These are phyloP conservation scores for Calephelis nemesis DNA, from an alignment of 1,140 invertebrate species.

Conservation along the genomic window DNA sequence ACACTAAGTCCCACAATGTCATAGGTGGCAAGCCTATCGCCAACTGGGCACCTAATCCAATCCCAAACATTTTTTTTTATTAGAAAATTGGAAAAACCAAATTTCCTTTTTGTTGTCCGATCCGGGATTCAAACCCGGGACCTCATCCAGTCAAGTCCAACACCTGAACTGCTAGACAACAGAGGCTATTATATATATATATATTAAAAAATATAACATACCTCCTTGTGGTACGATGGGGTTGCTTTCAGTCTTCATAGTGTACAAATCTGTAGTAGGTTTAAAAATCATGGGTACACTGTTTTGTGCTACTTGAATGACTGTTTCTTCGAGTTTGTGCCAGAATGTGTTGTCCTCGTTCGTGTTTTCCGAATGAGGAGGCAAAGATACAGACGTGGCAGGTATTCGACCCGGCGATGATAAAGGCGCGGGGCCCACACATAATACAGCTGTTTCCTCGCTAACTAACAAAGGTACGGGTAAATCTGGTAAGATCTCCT, in stretches of 20 bases:
- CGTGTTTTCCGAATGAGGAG: conserved; percentile 35
- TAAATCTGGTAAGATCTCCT: conserved; percentile 79
- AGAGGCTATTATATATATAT: background rate
- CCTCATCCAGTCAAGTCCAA: too few species aligned
- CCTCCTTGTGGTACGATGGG: conserved; percentile 86
- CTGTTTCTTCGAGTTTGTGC: conserved; percentile 88
- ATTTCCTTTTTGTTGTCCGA: too few species aligned
- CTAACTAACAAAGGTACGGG: conserved; percentile 85
- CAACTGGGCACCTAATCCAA: too few species aligned
- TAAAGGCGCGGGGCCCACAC: conserved; percentile 78
- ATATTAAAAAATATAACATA: conserved; percentile 41
- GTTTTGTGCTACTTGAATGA: conserved; percentile 85
- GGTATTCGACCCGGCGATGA: conserved; percentile 70
- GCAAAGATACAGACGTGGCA: conserved; percentile 54
- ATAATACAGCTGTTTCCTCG: conserved; percentile 83
- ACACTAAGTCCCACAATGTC: too few species aligned
- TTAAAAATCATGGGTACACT: conserved; percentile 88
- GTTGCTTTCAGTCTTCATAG: conserved; percentile 83
- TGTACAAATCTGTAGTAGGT: conserved; percentile 86
- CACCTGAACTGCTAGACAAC: too few species aligned
- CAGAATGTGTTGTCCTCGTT: conserved; percentile 75
- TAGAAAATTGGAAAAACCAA: too few species aligned
- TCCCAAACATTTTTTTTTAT: too few species aligned
- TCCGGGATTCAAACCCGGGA: too few species aligned
- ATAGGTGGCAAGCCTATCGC: too few species aligned